Evolutionary conservation across 2,797 vertebrate species (phyloP), one percentile per base, ranked within the genome.

Genomic region (Lagodon rhomboides): DNA sequence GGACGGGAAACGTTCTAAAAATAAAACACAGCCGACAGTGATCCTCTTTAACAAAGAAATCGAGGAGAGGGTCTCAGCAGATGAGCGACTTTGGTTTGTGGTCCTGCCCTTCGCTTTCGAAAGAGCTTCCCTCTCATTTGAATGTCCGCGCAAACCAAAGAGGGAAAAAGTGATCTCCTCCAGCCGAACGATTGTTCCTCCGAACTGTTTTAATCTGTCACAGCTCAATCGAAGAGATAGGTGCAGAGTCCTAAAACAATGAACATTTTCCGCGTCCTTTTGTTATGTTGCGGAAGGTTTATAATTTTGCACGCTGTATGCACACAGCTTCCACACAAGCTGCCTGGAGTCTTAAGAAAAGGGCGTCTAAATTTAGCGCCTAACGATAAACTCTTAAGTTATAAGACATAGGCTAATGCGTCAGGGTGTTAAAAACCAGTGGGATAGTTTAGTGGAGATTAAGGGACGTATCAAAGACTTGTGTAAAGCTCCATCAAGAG

Each of bases 381-480:
- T 67, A 84, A 90, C 59, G 91, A 93, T 93, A 93, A 94, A 95
- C 93, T 93, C 91, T 92, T 92, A 92, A 92, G 91, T 94, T 93
- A 86, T 93, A 93, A 94, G 92, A 94, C 92, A 93, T 89, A 93
- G 91, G 91, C 89, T 92, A 92, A 94, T 93, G 83, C 89, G 82
- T 85, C 68, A 82, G 91, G 91, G 89, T 90, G 92, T 92, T 92
- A 92, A 92, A 38, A 93, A 92, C 88, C 91, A 92, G 88, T 86
- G 86, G 92, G 91, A 92, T 91, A 93, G 93, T 94, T 93, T 93
- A 92, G 90, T 81, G 86, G 84, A 93, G 93, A 93, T 95, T 94
- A 94, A 87, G 83, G 81, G 85, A 92, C 85, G 44, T 90, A 91
- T 90, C 85, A 91, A 90, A 91, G 89, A 87, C 87, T 92, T 60